phyloP scores from a whole-genome alignment of 2,797 vertebrate genomes.

The Urophycis tenuis region DNA sequence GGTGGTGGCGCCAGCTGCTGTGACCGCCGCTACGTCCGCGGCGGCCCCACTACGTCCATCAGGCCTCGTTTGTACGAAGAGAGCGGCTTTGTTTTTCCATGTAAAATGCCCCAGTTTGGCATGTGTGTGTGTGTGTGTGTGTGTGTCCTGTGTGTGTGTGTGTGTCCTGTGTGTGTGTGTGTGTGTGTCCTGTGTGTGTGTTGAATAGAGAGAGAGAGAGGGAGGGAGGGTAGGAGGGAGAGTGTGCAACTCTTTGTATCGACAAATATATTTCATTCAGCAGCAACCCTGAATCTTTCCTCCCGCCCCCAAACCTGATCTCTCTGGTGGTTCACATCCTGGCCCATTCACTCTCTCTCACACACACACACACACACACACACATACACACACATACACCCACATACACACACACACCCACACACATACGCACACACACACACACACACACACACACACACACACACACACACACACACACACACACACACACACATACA shows the following conservation, averaged over 20 bases:
- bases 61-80: too few species aligned
- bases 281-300: slow-evolving; percentile 22
- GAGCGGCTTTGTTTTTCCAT: too few species aligned
- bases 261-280: slow-evolving; percentile 54
- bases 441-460: slow-evolving; percentile 5
- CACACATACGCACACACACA: neutral
- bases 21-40: neutral
- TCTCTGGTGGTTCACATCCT: slow-evolving; percentile 26
- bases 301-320: neutral
- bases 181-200: neutral
- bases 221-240: too few species aligned
- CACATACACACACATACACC: neutral
- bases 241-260: neutral
- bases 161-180: neutral
- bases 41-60: too few species aligned
- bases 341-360: slow-evolving; percentile 7
- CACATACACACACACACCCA: neutral
- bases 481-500: slow-evolving; percentile 12
- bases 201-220: too few species aligned
- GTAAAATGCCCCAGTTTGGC: too few species aligned
- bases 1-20: too few species aligned
- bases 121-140: too few species aligned
- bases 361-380: neutral
- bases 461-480: neutral
- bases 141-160: neutral